Evolutionary conservation across 2,888 invertebrate species (phyloP).

Genomic region (Mechanitis mazaeus): DNA sequence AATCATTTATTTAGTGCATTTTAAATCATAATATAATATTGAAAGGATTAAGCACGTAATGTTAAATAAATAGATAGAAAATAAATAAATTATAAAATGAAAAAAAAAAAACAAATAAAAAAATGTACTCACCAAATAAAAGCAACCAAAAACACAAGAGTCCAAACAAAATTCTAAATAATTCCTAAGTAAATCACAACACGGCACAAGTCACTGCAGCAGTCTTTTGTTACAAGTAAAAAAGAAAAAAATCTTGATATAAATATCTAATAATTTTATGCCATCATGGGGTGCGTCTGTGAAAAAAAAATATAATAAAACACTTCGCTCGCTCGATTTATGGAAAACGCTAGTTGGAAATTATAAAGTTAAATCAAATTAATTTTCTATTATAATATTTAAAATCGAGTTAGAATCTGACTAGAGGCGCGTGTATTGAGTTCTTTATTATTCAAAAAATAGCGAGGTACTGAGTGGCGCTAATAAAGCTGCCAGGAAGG

Average conservation of each 20-base stretch:
- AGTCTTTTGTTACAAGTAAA: constrained; percentile 46
- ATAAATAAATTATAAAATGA: constrained; percentile 26
- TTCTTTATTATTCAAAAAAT: constrained; percentile 63
- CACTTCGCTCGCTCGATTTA: constrained; percentile 50
- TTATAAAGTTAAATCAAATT: constrained; percentile 32
- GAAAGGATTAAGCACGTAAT: constrained; percentile 10
- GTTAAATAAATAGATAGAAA: constrained; percentile 16
- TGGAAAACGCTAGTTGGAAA: constrained; percentile 54
- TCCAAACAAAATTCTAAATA: constrained; percentile 57
- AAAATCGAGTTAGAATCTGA: constrained; percentile 55
- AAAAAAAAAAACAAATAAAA: constrained; percentile 34
- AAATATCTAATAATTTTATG: constrained; percentile 41
- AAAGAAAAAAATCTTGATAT: constrained; percentile 55
- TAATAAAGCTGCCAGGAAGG: constrained; percentile 56
- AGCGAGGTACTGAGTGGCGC: constrained; percentile 58
- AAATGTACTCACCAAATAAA: constrained; percentile 63
- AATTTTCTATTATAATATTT: constrained; percentile 34
- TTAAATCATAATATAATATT: constrained; percentile 1
- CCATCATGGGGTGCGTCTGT: constrained; percentile 56
- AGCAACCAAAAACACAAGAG: constrained; percentile 54
- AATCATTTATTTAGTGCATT: constrained; percentile 19
- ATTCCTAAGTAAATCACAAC: constrained; percentile 61
- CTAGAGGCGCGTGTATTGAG: constrained; percentile 48
- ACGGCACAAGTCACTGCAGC: constrained; percentile 70
- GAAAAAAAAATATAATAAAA: constrained; percentile 43